Evolutionary conservation across 2,797 vertebrate species (phyloP), one percentile per base, ranked within the genome.

Genomic region (Pterois miles): DNA sequence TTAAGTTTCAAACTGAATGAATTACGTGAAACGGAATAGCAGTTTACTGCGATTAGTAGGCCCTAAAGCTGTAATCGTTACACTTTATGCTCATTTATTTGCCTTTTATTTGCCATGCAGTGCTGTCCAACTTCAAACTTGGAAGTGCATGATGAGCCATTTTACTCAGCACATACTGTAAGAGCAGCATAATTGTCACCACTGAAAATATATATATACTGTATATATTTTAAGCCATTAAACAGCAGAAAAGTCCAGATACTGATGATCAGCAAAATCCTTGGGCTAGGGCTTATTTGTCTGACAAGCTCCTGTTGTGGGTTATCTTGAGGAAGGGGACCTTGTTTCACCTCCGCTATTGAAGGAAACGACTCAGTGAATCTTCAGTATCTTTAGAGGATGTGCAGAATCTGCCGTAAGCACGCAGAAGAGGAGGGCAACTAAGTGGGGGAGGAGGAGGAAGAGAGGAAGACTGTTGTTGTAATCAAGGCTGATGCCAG

Each of bases 401-500:
- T 87, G 74, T 82, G 20, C 23, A 82, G 74, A 85, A 65, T 81
- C 60, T 65, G 67, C 74, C 6, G 13, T 64, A 27, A 81, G 89
- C 82, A 59, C 53, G 48, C 36, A 54, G 63, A 72, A 54, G 76
- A 79, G 57, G 63, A 62, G 70, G 27, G 46, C 38, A 69, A 43
- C 4, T 22, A 70, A 77, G 52, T 38, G 27, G 48, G 48, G 46
- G 71, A 56, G 31, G n/a, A 40, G 27, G 71, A 71, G 62, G 52
- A 74, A 72, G 40, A 59, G 48, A 76, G 59, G 80, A 79, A 77
- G 66, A 58, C 48, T 22, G 68, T 48, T 22, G 68, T 48, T 59
- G 82, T 90, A 94, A 94, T 95, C 93, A 94, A 89, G 86, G 40
- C 54, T 81, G 66, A 69, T 65, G 22, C 76, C 70, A 33, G 70